A percentile compares a stretch with the other conserved stretches of the same genome.
phyloP scores from a whole-genome alignment of 2,797 vertebrate genomes.

The Eulemur rubriventer region DNA sequence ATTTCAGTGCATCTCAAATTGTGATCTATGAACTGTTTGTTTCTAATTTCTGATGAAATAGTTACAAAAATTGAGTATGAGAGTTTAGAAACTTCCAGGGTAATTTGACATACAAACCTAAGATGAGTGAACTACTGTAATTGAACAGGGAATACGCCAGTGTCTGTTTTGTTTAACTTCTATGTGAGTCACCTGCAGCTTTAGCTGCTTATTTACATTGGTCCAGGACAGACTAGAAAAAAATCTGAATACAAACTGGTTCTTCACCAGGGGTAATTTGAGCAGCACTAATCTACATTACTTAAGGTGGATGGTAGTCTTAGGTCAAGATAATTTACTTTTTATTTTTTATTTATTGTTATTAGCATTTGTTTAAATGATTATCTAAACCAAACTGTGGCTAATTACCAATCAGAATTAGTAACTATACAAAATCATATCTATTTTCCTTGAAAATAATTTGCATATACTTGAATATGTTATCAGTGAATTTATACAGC shows the following conservation, averaged over 20 bases:
- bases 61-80: neutral
- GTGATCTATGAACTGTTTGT: neutral
- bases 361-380: neutral
- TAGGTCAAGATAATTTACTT: neutral
- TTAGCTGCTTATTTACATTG: neutral
- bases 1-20: neutral
- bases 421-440: neutral
- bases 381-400: neutral
- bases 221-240: neutral
- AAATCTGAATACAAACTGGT: neutral
- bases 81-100: neutral
- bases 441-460: conserved; percentile 24
- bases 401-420: conserved; percentile 14
- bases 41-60: neutral
- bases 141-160: neutral
- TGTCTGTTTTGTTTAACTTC: neutral
- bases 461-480: neutral
- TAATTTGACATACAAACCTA: neutral
- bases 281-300: neutral
- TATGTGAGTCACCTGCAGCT: neutral
- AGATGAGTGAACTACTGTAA: neutral
- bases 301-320: neutral
- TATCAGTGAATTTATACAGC: neutral
- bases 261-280: neutral
- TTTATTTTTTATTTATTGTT: neutral